Base-by-base conservation (phyloP, 2,797 vertebrate genomes). In the Manis crassicaudata region DNA sequence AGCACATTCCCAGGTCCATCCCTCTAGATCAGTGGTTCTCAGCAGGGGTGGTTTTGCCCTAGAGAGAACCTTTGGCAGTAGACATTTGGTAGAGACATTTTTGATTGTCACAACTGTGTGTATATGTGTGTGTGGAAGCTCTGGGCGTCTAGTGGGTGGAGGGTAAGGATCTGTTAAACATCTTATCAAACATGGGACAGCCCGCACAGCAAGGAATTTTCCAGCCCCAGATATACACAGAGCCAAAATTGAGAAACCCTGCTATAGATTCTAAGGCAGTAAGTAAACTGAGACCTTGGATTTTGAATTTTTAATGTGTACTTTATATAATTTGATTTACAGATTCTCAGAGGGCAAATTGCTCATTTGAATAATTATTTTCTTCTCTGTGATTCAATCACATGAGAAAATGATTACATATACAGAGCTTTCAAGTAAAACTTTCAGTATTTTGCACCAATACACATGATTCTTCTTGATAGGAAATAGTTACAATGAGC, bases 311-410 rank as follows among this genome's bases (percentile, higher is more conserved):
- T 79, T 52, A 50, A 6, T 0, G 3, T 14, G 16, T 13, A 14
- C 2, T 32, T 12, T 56, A 0, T 21, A 17, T 62, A 40, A 54
- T 67, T 50, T 86, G 54, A 89, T 46, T 70, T 40, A 43, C 7
- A 23, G n/a, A 43, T 17, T 73, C 25, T 80, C 43, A 62, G 92
- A 83, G 92, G 46, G 46, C 25, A 79, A 85, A 21, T 29, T 67
- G 94, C 3, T 87, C 52, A 17, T 87, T 72, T 70, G n/a, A 83
- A 43, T 16, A 82, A 88, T 96, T 83, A 75, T 27, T 96, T 95
- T 60, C 76, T 95, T 95, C 8, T 81, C 18, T 72, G 6, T 82
- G 68, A 77, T 88, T 83, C 40, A 90, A 40, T 90, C 27, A 60
- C 60, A 72, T 52, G 35, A 89, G 58, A 90, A 92, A 54, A 90